Evolutionary conservation across 2,113 vertebrate species (phyloP).

Genomic region (Dendrocopos noguchii): DNA sequence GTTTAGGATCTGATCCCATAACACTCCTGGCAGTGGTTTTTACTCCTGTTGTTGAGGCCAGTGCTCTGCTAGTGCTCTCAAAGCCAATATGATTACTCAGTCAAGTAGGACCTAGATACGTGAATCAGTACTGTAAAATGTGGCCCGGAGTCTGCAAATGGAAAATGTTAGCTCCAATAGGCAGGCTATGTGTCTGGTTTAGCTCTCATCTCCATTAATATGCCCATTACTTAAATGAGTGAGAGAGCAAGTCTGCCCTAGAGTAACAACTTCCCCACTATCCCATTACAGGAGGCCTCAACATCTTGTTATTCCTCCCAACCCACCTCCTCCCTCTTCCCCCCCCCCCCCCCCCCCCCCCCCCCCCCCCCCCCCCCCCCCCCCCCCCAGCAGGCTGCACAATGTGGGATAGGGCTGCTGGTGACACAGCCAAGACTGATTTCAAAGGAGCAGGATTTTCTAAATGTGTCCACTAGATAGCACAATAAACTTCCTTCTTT

Average conservation of each 20-base stretch:
- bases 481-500: slow-evolving; percentile 45
- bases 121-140: slow-evolving; percentile 55
- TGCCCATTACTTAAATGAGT: slow-evolving; percentile 30
- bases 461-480: slow-evolving; percentile 59
- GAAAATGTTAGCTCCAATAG: slow-evolving; percentile 53
- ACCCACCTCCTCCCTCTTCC: background rate
- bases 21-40: slow-evolving; percentile 2
- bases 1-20: slow-evolving; percentile 12
- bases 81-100: slow-evolving; percentile 50
- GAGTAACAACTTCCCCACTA: slow-evolving; percentile 3
- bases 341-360: background rate
- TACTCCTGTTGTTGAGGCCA: background rate
- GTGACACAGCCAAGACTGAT: background rate
- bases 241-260: slow-evolving; percentile 47
- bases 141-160: background rate
- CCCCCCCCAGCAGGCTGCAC: background rate
- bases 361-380: background rate
- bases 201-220: slow-evolving; percentile 57
- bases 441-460: slow-evolving; percentile 36
- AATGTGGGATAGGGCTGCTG: background rate
- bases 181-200: slow-evolving; percentile 47
- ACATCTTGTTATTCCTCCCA: background rate
- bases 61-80: background rate
- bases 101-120: background rate
- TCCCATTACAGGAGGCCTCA: slow-evolving; percentile 36